These are phyloP conservation scores for Dasysyrphus tricinctus DNA, from an alignment of 2,888 invertebrate genomes.

Conservation along the genomic window DNA sequence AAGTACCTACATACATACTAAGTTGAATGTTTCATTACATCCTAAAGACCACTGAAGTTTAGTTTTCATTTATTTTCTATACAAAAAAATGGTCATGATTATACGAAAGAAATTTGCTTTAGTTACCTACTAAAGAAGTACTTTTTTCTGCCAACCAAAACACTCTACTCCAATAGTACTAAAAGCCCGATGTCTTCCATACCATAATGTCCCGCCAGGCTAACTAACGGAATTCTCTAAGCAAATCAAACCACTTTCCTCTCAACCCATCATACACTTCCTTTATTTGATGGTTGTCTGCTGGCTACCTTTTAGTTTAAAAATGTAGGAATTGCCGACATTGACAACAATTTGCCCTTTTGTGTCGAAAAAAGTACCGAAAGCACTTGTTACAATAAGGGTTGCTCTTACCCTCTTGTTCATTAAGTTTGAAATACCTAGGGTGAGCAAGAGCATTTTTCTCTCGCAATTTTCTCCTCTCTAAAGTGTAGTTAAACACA, in stretches of 20 bases:
- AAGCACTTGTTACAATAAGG: slow-evolving; percentile 43
- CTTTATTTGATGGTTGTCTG: slow-evolving; percentile 39
- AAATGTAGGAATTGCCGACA: slow-evolving; percentile 41
- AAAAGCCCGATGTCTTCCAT: not conserved
- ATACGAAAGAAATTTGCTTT: too few relatives aligned
- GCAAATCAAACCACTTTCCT: slow-evolving; percentile 6
- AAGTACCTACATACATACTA: too few relatives aligned
- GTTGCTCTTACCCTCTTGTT: slow-evolving; percentile 16
- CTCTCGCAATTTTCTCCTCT: slow-evolving; percentile 26
- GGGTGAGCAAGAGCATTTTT: not conserved
- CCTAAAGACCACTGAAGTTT: too few relatives aligned
- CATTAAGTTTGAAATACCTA: not conserved
- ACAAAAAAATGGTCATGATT: too few relatives aligned
- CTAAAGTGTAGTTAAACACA: not conserved
- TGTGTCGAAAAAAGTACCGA: slow-evolving; percentile 32
- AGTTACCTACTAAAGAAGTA: too few relatives aligned
- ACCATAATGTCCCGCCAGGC: not conserved
- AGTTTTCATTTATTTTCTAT: too few relatives aligned
- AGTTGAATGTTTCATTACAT: too few relatives aligned
- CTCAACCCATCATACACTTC: slow-evolving; percentile 20
- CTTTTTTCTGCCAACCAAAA: not conserved
- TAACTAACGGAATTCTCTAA: slow-evolving; percentile 58
- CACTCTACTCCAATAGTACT: slow-evolving; percentile 25
- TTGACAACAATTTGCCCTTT: slow-evolving; percentile 60
- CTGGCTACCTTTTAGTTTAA: not conserved